phyloP scores from a whole-genome alignment of 2,888 invertebrate species.

The Drosophila testacea region DNA sequence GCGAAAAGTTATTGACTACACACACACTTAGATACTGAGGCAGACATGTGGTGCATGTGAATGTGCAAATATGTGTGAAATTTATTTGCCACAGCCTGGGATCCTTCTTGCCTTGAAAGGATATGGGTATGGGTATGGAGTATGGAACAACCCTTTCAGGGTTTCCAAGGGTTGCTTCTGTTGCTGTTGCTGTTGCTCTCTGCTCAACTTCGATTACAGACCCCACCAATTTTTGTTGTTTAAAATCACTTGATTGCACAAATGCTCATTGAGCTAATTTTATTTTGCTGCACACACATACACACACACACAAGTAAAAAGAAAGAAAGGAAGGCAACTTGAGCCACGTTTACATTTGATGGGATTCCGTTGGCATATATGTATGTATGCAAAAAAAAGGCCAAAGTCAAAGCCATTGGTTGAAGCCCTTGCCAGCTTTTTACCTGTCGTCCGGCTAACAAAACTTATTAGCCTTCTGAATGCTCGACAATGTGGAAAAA shows the following conservation, averaged over 20 bases:
- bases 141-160: slow-evolving; percentile 56
- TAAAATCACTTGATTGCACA: slow-evolving; percentile 82
- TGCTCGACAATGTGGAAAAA: slow-evolving; percentile 66
- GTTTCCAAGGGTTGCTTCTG: slow-evolving; percentile 53
- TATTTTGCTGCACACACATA: slow-evolving; percentile 62
- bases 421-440: slow-evolving; percentile 49
- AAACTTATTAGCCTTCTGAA: slow-evolving; percentile 61
- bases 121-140: slow-evolving; percentile 13
- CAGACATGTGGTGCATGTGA: slow-evolving; percentile 37
- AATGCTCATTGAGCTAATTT: slow-evolving; percentile 84
- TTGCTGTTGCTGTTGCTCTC: slow-evolving; percentile 15
- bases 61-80: slow-evolving; percentile 81
- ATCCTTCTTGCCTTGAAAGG: slow-evolving; percentile 9
- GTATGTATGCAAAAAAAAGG: slow-evolving; percentile 39
- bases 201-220: slow-evolving; percentile 50
- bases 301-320: slow-evolving; percentile 6
- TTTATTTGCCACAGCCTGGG: slow-evolving; percentile 67
- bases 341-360: slow-evolving; percentile 74
- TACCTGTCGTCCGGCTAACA: slow-evolving; percentile 20
- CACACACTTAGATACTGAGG: slow-evolving; percentile 19
- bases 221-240: slow-evolving; percentile 62
- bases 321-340: slow-evolving; percentile 48
- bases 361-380: slow-evolving; percentile 68
- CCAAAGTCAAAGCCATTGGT: slow-evolving; percentile 25
- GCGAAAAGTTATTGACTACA: slow-evolving; percentile 68